Evolutionary conservation across 2,797 vertebrate species (phyloP).

Genomic region (Rhabdophis nuchalis): DNA sequence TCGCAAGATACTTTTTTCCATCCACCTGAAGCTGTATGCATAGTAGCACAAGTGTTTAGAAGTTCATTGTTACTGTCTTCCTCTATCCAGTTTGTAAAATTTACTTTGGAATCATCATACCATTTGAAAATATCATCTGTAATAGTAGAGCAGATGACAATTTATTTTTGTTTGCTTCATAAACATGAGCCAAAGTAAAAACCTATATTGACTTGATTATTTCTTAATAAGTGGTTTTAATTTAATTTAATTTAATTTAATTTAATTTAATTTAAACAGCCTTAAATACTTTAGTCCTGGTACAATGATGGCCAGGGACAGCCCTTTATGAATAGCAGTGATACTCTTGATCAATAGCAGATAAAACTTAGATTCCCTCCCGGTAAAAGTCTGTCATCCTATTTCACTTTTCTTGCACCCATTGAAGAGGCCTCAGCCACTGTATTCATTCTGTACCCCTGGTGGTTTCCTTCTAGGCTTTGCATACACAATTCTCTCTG

Average conservation of each 20-base stretch:
- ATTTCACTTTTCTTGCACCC: background rate
- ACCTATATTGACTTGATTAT: background rate
- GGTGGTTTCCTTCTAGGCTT: background rate
- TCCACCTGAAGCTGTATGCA: slow-evolving; percentile 75
- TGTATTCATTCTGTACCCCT: background rate
- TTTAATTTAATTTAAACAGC: background rate
- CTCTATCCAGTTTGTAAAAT: slow-evolving; percentile 78
- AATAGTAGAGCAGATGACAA: background rate
- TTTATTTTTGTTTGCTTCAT: background rate
- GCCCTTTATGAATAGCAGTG: background rate
- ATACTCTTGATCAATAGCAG: background rate
- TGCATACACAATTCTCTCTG: background rate
- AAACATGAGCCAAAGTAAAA: background rate
- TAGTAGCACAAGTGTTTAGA: slow-evolving; percentile 76
- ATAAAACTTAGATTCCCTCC: background rate
- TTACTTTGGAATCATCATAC: slow-evolving; percentile 70
- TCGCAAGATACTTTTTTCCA: slow-evolving; percentile 81
- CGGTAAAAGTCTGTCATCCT: background rate
- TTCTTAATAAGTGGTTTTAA: background rate
- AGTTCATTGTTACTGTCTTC: slow-evolving; percentile 53
- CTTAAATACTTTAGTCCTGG: background rate
- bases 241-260: background rate
- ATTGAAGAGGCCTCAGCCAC: background rate
- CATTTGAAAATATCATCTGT: slow-evolving; percentile 80
- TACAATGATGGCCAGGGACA: background rate